Base-by-base conservation (phyloP, 2,888 invertebrate species). In the Folsomia candida region DNA sequence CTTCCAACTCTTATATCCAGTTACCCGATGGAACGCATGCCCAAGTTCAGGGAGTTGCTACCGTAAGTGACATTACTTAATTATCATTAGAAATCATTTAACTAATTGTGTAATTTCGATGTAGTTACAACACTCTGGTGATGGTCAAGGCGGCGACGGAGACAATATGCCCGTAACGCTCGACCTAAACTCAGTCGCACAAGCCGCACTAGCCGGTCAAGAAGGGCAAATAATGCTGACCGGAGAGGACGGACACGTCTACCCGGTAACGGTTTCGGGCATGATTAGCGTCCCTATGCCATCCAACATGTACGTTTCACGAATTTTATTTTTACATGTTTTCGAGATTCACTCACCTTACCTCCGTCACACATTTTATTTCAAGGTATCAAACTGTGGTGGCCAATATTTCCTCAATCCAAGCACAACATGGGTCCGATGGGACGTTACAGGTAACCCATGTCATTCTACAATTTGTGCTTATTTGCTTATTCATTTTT, bases 321-420 rank as follows among this genome's bases (percentile, higher is more conserved):
- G n/a, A n/a, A n/a, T n/a, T n/a, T n/a, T n/a, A n/a, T n/a, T n/a
- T n/a, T n/a, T n/a, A n/a, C n/a, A n/a, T n/a, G n/a, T n/a, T n/a
- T n/a, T n/a, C n/a, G n/a, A n/a, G n/a, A n/a, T n/a, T n/a, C n/a
- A n/a, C n/a, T n/a, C n/a, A n/a, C n/a, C n/a, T n/a, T n/a, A n/a
- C n/a, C n/a, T n/a, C n/a, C n/a, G n/a, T n/a, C n/a, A n/a, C n/a
- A n/a, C n/a, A n/a, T n/a, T n/a, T n/a, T n/a, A n/a, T n/a, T n/a
- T n/a, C n/a, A n/a, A n/a, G n/a, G n/a, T 97, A 97, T 86, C 96
- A 97, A 86, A 93, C 94, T 72, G 94, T 96, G 87, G 92, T 95
- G 82, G 93, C 94, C 69, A 92, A 92, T 83, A 92, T 94, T 83
- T 91, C 92, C 83, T 88, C 89, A 82, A 86, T 91, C 79, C 89